A percentile compares a stretch with the other conserved stretches of the same genome.
Evolutionary conservation across 2,888 invertebrate species (phyloP).

Genomic region (Cepaea hortensis): DNA sequence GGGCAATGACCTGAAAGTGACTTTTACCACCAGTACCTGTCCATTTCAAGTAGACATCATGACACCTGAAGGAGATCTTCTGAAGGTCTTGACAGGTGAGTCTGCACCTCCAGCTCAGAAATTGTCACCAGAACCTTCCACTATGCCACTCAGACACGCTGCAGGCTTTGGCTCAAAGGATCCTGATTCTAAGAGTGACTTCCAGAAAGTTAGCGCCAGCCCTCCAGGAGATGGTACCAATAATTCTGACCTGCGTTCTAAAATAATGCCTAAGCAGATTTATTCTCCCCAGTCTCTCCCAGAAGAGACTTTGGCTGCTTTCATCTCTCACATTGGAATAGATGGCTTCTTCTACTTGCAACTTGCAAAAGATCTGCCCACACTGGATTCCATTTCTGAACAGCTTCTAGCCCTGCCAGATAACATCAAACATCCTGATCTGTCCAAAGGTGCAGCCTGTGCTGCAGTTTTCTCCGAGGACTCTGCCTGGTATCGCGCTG

Average conservation of each 20-base stretch:
- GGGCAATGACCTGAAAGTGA: constrained; percentile 47
- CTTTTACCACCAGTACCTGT: constrained; percentile 22
- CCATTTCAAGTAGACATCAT: constrained; percentile 42
- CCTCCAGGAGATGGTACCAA: neutral
- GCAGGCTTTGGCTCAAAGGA: neutral
- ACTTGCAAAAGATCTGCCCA: constrained; percentile 39
- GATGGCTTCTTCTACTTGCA: constrained; percentile 64
- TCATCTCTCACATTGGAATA: constrained; percentile 50
- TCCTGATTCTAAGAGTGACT: neutral
- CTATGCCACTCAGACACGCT: neutral
- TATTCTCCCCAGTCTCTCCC: constrained; percentile 28
- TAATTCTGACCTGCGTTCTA: neutral
- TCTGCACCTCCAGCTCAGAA: constrained; percentile 16
- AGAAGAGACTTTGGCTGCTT: constrained; percentile 31
- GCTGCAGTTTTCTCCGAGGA: constrained; percentile 63
- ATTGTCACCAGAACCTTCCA: constrained; percentile 10
- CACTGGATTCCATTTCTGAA: constrained; percentile 42
- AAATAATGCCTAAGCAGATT: constrained; percentile 25
- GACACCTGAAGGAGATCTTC: constrained; percentile 43
- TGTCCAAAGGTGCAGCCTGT: constrained; percentile 48
- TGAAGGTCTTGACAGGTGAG: constrained; percentile 26
- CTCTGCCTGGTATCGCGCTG: constrained; percentile 66
- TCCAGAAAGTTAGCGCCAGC: neutral
- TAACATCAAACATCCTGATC: constrained; percentile 29
- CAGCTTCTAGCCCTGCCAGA: constrained; percentile 43